Evolutionary conservation across 2,888 invertebrate genomes (phyloP).

Genomic region (Macaria liturata): DNA sequence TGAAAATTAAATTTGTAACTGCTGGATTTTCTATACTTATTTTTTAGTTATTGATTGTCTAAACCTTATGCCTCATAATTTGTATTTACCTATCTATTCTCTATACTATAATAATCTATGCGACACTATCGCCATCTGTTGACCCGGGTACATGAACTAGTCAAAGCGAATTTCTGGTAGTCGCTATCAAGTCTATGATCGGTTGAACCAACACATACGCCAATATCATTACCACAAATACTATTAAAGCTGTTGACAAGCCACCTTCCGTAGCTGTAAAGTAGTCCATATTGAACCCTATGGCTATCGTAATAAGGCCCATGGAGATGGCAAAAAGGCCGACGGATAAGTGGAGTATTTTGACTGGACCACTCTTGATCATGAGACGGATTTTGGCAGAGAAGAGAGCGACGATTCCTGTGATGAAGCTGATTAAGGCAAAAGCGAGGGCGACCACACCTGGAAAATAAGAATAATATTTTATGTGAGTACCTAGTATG

Average conservation of each 20-base stretch:
- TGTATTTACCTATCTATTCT: no score
- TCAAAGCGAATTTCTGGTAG: constrained; percentile 63
- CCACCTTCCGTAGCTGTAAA: constrained; percentile 55
- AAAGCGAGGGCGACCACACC: constrained; percentile 79
- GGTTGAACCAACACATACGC: constrained; percentile 66
- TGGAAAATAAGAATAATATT: constrained; percentile 41
- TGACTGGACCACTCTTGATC: constrained; percentile 73
- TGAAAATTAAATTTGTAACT: no score
- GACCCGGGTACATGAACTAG: constrained; percentile 53
- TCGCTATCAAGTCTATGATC: constrained; percentile 61
- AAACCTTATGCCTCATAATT: no score
- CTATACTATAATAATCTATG: constrained; percentile 38
- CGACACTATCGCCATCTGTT: constrained; percentile 58
- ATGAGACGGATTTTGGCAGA: constrained; percentile 74
- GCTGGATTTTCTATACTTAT: no score
- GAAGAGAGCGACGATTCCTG: constrained; percentile 77
- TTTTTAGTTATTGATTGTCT: no score
- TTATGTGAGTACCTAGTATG: not conserved
- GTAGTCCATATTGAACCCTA: constrained; percentile 72
- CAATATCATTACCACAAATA: constrained; percentile 59
- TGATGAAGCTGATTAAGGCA: constrained; percentile 66
- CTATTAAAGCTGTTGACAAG: constrained; percentile 62
- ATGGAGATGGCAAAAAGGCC: constrained; percentile 76
- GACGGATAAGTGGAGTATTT: constrained; percentile 78
- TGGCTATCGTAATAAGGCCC: constrained; percentile 73